Evolutionary conservation across 2,113 vertebrate species (phyloP).

Genomic region (Micromys minutus): DNA sequence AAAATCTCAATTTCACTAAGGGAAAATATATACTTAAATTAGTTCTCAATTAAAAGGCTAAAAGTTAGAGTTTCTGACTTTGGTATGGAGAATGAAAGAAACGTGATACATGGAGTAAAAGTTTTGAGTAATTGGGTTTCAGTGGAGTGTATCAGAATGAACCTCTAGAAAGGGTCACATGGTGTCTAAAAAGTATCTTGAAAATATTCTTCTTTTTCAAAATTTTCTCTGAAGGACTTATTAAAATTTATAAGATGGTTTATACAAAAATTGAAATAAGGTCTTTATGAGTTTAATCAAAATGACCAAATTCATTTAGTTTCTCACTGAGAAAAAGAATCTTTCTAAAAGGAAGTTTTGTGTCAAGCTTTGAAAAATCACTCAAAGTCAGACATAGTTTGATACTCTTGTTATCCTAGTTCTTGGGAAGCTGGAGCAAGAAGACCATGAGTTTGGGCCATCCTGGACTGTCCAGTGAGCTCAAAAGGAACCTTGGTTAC

Average conservation of each 20-base stretch:
- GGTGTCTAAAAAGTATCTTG: slow-evolving; percentile 49
- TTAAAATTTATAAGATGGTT: slow-evolving; percentile 45
- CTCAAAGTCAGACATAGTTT: neutral
- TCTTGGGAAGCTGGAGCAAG: neutral
- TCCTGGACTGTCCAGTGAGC: neutral
- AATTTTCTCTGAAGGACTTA: slow-evolving; percentile 34
- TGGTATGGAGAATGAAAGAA: slow-evolving; percentile 17
- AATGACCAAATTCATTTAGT: slow-evolving; percentile 58
- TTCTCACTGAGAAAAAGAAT: slow-evolving; percentile 23
- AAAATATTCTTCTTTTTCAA: slow-evolving; percentile 27
- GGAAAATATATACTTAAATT: slow-evolving; percentile 33
- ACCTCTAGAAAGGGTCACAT: neutral
- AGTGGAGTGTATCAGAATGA: slow-evolving; percentile 33
- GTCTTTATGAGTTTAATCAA: slow-evolving; percentile 21
- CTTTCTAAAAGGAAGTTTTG: slow-evolving; percentile 48
- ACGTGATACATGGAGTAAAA: neutral
- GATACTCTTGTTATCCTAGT: too few species aligned
- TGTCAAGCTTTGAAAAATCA: neutral
- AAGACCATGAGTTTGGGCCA: neutral
- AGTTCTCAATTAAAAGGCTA: slow-evolving; percentile 53
- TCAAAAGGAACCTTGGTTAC: neutral
- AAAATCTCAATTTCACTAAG: slow-evolving; percentile 32
- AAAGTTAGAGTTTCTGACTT: slow-evolving; percentile 41
- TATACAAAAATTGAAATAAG: slow-evolving; percentile 58
- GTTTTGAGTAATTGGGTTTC: slow-evolving; percentile 43